These are phyloP conservation scores for Centropus unirufus DNA, from an alignment of 2,113 vertebrate genomes.

Conservation along the genomic window DNA sequence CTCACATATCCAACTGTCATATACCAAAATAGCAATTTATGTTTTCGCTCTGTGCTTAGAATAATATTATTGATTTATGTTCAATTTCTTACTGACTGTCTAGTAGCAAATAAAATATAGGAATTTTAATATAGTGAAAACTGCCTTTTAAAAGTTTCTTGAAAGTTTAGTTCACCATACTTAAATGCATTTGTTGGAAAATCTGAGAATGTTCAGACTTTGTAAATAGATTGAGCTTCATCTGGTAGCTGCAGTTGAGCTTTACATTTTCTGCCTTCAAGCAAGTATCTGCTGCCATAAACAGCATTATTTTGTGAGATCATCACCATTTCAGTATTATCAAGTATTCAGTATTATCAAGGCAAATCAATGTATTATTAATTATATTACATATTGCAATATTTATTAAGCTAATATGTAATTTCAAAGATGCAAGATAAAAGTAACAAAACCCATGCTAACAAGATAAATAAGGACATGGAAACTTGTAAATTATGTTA, in stretches of 20 bases:
- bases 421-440: neutral
- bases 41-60: neutral
- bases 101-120: neutral
- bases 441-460: neutral
- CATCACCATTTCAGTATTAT: neutral
- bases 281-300: neutral
- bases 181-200: neutral
- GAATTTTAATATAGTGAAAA: neutral
- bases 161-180: neutral
- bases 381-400: neutral
- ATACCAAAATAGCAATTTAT: neutral
- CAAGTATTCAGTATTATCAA: neutral
- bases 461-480: neutral
- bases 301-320: neutral
- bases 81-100: neutral
- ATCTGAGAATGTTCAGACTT: neutral
- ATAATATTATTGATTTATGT: neutral
- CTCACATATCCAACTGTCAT: neutral
- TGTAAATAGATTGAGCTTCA: conserved; percentile 2
- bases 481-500: neutral
- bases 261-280: neutral
- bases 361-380: neutral
- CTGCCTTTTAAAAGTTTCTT: neutral
- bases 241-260: neutral
- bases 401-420: neutral